Conservation (phyloP, 2,888 invertebrate genomes). For the Luperina nickerlii region DNA sequence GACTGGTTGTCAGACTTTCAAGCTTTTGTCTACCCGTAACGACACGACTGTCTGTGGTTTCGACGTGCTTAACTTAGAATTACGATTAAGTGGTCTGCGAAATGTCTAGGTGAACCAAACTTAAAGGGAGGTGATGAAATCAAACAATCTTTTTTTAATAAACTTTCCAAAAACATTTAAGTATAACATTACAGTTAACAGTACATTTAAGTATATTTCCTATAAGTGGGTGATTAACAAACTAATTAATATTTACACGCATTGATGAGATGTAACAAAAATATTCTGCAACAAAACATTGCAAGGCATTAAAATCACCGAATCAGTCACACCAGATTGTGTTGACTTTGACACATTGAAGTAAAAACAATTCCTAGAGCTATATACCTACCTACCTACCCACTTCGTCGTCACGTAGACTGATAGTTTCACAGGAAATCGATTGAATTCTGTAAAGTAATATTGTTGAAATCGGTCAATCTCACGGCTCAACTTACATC, state of each 20-base stretch:
- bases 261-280: constrained; percentile 5
- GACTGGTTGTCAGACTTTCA: neutral
- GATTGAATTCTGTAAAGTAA: constrained; percentile 26
- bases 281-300: constrained; percentile 16
- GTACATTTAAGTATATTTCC: no score
- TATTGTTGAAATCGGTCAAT: constrained; percentile 53
- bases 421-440: constrained; percentile 49
- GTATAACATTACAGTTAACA: no score
- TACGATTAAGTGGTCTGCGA: neutral
- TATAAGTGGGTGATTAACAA: neutral
- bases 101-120: neutral
- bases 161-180: neutral
- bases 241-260: neutral
- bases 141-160: neutral
- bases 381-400: neutral
- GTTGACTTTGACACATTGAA: neutral
- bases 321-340: constrained; percentile 2
- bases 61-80: no score
- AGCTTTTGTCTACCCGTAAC: neutral
- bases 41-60: neutral
- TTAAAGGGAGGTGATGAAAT: neutral
- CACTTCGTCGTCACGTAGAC: neutral
- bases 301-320: neutral
- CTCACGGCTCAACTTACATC: constrained; percentile 57
- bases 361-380: neutral